Evolutionary conservation across 2,888 invertebrate genomes (phyloP).

Genomic region (Eucriotettix oculatus): DNA sequence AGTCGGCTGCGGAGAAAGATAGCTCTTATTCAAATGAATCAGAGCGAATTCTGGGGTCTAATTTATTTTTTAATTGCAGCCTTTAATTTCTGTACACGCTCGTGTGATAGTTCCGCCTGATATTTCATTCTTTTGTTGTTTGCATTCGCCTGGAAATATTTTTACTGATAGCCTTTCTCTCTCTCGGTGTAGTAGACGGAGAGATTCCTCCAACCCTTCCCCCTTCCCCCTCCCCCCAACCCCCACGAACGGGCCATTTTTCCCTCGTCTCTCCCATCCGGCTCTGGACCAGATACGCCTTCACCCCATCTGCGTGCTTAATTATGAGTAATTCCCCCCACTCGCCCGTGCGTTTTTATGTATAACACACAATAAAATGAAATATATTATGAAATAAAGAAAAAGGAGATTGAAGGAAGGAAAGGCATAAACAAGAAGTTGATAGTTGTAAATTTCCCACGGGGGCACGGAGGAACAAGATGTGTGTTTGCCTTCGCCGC

Average conservation of each 20-base stretch:
- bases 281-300: neutral
- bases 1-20: neutral
- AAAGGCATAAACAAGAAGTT: neutral
- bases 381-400: neutral
- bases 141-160: neutral
- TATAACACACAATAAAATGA: neutral
- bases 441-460: neutral
- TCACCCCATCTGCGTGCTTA: conserved; percentile 2
- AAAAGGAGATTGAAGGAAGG: neutral
- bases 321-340: conserved; percentile 8
- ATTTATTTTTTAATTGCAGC: conserved; percentile 12
- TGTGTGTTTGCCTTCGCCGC: neutral
- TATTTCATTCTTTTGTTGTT: conserved; percentile 11
- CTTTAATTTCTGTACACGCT: conserved; percentile 8
- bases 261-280: too few species aligned
- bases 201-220: neutral
- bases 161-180: neutral
- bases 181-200: neutral
- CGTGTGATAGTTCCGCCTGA: conserved; percentile 10
- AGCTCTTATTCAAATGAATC: conserved; percentile 6
- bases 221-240: neutral
- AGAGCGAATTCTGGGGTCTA: conserved; percentile 7
- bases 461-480: neutral
- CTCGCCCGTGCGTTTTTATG: neutral
- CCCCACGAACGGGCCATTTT: too few species aligned